Evolutionary conservation across 2,797 vertebrate genomes (phyloP).

Genomic region (Eidolon dupreanum): DNA sequence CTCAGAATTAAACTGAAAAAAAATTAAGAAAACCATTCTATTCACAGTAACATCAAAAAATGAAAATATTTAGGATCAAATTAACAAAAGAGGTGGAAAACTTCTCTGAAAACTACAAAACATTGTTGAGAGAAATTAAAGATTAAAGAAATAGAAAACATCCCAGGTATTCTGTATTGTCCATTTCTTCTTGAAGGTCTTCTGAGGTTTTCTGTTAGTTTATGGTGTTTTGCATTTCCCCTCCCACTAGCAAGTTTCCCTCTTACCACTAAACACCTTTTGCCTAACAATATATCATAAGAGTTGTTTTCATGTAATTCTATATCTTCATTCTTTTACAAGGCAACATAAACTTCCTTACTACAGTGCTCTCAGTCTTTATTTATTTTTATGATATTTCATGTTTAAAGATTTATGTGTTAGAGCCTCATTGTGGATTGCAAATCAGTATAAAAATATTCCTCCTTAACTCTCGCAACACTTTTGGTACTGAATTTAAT

Average conservation of each 20-base stretch:
- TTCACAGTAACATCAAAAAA: neutral
- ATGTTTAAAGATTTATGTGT: constrained; percentile 23
- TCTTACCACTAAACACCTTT: neutral
- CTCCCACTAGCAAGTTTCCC: neutral
- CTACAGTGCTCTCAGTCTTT: neutral
- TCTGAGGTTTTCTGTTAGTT: neutral
- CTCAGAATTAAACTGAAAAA: constrained; percentile 6
- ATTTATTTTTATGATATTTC: constrained; percentile 15
- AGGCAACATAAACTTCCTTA: neutral
- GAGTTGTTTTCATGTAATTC: neutral
- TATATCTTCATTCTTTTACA: neutral
- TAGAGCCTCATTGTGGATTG: neutral
- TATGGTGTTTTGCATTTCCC: neutral
- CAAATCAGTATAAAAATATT: neutral
- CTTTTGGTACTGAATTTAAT: neutral
- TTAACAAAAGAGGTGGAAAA: neutral
- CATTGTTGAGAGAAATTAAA: neutral
- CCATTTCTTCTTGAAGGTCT: neutral
- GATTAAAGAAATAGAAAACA: constrained; percentile 4
- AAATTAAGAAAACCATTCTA: neutral
- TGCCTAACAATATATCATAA: neutral
- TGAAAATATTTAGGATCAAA: neutral
- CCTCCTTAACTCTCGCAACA: neutral
- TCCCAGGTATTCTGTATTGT: neutral
- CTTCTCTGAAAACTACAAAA: neutral